These are phyloP conservation scores for Heloderma charlesbogerti DNA, from an alignment of 2,113 vertebrate species.

Conservation along the genomic window DNA sequence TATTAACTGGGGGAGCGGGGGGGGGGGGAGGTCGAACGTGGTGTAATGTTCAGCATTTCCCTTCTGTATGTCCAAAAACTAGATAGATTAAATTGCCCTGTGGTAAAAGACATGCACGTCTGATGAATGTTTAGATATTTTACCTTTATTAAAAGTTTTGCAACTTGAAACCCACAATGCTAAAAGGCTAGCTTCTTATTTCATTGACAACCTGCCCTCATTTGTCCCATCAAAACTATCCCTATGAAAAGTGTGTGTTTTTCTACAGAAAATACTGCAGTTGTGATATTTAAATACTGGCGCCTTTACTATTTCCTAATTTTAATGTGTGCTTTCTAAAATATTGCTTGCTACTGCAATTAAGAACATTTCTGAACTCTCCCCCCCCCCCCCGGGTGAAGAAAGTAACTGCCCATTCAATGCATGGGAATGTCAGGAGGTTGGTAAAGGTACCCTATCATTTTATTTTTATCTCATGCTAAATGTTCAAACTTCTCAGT, in stretches of 20 bases:
- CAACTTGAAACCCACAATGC: constrained; percentile 32
- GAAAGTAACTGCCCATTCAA: constrained; percentile 5
- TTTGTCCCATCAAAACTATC: not conserved
- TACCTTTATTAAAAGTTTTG: constrained; percentile 31
- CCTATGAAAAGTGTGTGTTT: not conserved
- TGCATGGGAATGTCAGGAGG: constrained; percentile 28
- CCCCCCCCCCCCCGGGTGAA: not conserved
- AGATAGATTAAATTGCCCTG: constrained; percentile 52
- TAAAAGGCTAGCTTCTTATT: constrained; percentile 15
- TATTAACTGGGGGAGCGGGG: constrained; percentile 52
- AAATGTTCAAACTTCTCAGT: constrained; percentile 19
- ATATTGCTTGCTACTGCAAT: constrained; percentile 29
- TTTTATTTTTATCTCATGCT: not conserved
- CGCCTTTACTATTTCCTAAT: constrained; percentile 10
- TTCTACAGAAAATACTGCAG: not conserved
- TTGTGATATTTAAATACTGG: not conserved
- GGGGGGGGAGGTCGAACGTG: constrained; percentile 59
- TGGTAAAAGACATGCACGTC: constrained; percentile 53
- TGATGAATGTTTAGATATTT: constrained; percentile 24
- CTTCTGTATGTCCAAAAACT: constrained; percentile 58
- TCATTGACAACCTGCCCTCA: not conserved
- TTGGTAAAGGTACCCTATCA: not conserved
- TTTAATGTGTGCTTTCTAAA: constrained; percentile 6
- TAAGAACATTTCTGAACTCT: constrained; percentile 24
- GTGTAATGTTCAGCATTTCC: constrained; percentile 68